A percentile compares a stretch with the other conserved stretches of the same genome.
phyloP scores from a whole-genome alignment of 2,113 vertebrate genomes.

The Potamarius usumacintae region DNA sequence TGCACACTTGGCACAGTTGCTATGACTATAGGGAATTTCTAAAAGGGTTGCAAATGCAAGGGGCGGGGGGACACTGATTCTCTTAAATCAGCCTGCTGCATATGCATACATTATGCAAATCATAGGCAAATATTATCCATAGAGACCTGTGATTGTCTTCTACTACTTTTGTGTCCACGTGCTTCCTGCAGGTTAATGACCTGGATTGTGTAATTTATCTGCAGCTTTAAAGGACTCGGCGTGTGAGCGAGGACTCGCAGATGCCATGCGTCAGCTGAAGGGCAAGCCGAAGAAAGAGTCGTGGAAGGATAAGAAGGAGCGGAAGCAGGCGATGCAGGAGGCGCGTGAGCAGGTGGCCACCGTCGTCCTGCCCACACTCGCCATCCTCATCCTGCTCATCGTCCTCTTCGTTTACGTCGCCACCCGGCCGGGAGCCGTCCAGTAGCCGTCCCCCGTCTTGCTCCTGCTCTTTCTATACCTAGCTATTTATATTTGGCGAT shows the following conservation, averaged over 20 bases:
- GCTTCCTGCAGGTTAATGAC: constrained; percentile 2
- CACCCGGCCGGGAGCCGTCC: constrained; percentile 82
- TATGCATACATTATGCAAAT: neutral
- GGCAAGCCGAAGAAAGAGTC: constrained; percentile 97
- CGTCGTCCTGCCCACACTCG: constrained; percentile 88
- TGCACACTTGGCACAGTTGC: constrained; percentile 40
- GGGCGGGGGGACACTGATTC: neutral
- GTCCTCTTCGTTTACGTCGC: constrained; percentile 94
- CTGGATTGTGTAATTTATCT: too few relatives aligned
- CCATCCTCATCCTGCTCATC: constrained; percentile 85
- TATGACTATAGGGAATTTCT: constrained; percentile 44
- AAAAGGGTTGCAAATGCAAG: neutral
- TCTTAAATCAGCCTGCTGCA: neutral
- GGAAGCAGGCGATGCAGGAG: constrained; percentile 96
- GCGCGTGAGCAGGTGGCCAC: constrained; percentile 92
- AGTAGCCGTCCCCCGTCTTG: constrained; percentile 65
- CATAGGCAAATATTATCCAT: neutral
- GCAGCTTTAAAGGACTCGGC: neutral
- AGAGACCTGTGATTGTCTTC: neutral
- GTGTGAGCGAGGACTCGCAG: neutral
- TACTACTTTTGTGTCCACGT: neutral
- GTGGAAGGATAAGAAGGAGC: constrained; percentile 94
- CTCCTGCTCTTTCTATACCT: neutral
- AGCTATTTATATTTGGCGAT: neutral
- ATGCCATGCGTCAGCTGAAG: constrained; percentile 94